phyloP scores from a whole-genome alignment of 2,797 vertebrate genomes.

The Phaenicophaeus curvirostris region DNA sequence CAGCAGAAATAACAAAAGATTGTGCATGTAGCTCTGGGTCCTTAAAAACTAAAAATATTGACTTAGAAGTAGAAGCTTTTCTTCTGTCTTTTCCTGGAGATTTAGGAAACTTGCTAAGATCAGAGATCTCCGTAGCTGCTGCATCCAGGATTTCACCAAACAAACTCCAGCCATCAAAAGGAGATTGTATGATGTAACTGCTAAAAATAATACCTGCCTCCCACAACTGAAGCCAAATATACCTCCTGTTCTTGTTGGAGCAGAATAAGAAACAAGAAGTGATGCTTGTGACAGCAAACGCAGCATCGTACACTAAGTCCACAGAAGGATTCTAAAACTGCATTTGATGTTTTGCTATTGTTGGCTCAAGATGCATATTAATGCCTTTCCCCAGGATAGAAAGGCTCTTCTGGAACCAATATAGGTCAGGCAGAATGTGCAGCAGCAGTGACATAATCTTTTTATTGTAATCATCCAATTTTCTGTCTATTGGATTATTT shows the following conservation, averaged over 20 bases:
- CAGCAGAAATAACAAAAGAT: not conserved
- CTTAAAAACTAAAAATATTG: conserved; percentile 9
- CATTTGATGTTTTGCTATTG: conserved; percentile 13
- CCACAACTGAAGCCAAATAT: conserved; percentile 59
- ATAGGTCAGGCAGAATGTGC: conserved; percentile 3
- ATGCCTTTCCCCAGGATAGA: not conserved
- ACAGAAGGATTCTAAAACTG: not conserved
- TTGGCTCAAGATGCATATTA: conserved; percentile 27
- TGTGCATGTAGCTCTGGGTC: not conserved
- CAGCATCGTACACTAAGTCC: conserved; percentile 26
- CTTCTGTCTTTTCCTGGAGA: conserved; percentile 10
- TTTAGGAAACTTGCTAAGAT: conserved; percentile 37
- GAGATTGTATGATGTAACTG: conserved; percentile 30
- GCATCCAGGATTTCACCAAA: conserved; percentile 20
- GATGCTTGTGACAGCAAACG: conserved; percentile 35
- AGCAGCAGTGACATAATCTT: conserved; percentile 8
- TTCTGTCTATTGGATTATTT: not conserved
- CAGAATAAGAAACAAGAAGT: not conserved
- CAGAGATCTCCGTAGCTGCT: conserved; percentile 58
- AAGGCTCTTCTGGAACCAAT: not conserved
- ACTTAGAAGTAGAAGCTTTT: conserved; percentile 21
- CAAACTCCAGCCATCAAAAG: conserved; percentile 53
- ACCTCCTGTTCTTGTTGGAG: conserved; percentile 12
- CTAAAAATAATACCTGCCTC: conserved; percentile 61
- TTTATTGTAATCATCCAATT: not conserved